phyloP scores from a whole-genome alignment of 2,797 vertebrate species.

The Holocentrus rufus region DNA sequence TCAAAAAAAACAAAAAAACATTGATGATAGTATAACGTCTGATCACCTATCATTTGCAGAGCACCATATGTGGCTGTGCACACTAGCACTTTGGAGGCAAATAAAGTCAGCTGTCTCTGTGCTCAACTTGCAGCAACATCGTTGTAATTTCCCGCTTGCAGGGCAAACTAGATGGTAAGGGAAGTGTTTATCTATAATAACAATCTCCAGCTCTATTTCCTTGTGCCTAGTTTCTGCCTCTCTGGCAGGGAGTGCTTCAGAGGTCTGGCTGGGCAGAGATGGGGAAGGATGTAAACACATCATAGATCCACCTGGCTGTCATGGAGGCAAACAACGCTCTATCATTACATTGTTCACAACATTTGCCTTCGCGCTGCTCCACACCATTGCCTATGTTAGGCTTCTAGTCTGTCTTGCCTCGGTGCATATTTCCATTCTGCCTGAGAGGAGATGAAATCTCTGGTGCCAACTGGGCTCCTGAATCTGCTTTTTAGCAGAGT shows the following conservation, averaged over 20 bases:
- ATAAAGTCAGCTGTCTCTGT: conserved; percentile 55
- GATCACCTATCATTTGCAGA: conserved; percentile 21
- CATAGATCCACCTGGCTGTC: conserved; percentile 23
- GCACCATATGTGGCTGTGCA: conserved; percentile 28
- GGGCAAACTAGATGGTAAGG: conserved; percentile 58
- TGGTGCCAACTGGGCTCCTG: conserved; percentile 54
- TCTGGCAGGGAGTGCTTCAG: conserved; percentile 44
- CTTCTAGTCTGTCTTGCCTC: conserved; percentile 46
- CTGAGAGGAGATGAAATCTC: conserved; percentile 51
- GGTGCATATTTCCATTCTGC: conserved; percentile 49
- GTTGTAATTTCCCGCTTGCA: conserved; percentile 73
- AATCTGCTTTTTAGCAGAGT: conserved; percentile 55
- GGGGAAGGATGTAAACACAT: conserved; percentile 44
- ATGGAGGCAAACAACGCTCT: conserved; percentile 10
- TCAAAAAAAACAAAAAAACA: conserved; percentile 13
- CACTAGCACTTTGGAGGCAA: conserved; percentile 51
- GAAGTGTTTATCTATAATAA: conserved; percentile 82
- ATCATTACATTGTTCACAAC: conserved; percentile 65
- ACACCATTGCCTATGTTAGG: conserved; percentile 24
- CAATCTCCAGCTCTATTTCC: conserved; percentile 76
- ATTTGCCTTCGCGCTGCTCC: conserved; percentile 34
- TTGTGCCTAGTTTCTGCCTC: conserved; percentile 37
- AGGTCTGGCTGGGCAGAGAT: conserved; percentile 43
- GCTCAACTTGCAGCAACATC: conserved; percentile 68
- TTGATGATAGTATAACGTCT: neutral